A percentile compares a stretch with the other conserved stretches of the same genome.
Evolutionary conservation across 2,888 invertebrate genomes (phyloP).

Genomic region (Synergus gifuensis): DNA sequence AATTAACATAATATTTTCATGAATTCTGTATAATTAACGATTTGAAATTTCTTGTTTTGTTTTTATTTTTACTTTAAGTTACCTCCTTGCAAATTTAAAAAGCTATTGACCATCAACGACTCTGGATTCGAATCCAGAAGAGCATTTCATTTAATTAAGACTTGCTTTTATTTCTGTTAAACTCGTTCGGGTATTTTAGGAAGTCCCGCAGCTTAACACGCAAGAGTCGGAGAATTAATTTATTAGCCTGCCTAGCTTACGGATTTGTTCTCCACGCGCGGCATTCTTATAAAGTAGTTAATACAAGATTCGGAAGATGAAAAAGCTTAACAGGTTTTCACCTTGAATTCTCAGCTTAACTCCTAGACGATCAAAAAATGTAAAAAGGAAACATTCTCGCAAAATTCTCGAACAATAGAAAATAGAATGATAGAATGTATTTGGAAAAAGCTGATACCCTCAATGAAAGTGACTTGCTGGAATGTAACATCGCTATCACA

Average conservation of each 20-base stretch:
- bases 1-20: not conserved
- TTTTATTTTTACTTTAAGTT: not conserved
- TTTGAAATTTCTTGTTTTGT: not conserved
- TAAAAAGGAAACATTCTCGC: not conserved
- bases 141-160: slow-evolving; percentile 70
- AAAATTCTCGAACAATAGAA: not conserved
- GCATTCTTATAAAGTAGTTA: slow-evolving; percentile 16
- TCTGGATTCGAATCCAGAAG: not conserved
- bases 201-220: slow-evolving; percentile 56
- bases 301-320: slow-evolving; percentile 6
- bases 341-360: slow-evolving; percentile 6
- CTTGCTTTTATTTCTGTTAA: slow-evolving; percentile 70
- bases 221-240: slow-evolving; percentile 60
- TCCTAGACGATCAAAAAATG: not conserved
- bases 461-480: too few species aligned
- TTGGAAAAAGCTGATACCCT: not conserved
- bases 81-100: not conserved
- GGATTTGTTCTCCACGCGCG: slow-evolving; percentile 46
- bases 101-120: not conserved
- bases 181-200: slow-evolving; percentile 71
- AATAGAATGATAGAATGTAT: not conserved
- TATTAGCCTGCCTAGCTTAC: slow-evolving; percentile 55
- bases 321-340: not conserved
- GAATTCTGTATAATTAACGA: not conserved
- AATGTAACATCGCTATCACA: too few species aligned